Percentiles rank a stretch among this genome's conserved stretches.
phyloP scores from a whole-genome alignment of 2,888 invertebrate species.

The Eueremaeus valkanovi region DNA sequence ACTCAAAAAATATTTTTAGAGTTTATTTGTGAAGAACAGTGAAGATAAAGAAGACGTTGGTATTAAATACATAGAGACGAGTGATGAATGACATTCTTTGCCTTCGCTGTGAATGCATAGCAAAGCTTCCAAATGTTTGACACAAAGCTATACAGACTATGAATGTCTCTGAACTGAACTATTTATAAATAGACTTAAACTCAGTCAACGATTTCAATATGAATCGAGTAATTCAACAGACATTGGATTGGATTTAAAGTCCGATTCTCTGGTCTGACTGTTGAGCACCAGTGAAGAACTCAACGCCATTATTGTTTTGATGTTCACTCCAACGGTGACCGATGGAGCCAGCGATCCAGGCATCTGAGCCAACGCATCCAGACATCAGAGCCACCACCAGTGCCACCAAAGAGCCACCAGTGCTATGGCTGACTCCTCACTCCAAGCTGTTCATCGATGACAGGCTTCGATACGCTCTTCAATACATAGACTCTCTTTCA shows the following conservation, averaged over 20 bases:
- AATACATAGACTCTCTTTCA: neutral
- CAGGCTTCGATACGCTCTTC: neutral
- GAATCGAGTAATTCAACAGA: neutral
- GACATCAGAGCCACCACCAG: neutral
- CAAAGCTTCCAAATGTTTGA: no score
- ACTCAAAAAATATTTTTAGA: neutral
- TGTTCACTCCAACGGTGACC: conserved; percentile 11
- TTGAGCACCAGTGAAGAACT: conserved; percentile 19
- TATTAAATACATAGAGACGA: neutral
- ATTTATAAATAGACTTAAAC: no score
- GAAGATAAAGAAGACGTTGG: neutral
- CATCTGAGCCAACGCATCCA: neutral
- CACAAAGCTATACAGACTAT: no score
- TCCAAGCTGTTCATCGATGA: neutral
- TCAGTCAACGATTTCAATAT: neutral
- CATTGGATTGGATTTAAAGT: neutral
- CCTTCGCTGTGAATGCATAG: neutral
- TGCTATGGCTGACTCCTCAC: conserved; percentile 1
- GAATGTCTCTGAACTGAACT: no score
- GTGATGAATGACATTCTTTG: neutral
- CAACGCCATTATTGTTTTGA: conserved; percentile 23
- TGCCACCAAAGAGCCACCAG: neutral
- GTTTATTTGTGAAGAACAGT: neutral
- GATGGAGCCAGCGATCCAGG: conserved; percentile 19
- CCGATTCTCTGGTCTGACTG: neutral